These are phyloP conservation scores for Myotis brandtii DNA, from an alignment of 2,113 vertebrate genomes.

Conservation along the genomic window DNA sequence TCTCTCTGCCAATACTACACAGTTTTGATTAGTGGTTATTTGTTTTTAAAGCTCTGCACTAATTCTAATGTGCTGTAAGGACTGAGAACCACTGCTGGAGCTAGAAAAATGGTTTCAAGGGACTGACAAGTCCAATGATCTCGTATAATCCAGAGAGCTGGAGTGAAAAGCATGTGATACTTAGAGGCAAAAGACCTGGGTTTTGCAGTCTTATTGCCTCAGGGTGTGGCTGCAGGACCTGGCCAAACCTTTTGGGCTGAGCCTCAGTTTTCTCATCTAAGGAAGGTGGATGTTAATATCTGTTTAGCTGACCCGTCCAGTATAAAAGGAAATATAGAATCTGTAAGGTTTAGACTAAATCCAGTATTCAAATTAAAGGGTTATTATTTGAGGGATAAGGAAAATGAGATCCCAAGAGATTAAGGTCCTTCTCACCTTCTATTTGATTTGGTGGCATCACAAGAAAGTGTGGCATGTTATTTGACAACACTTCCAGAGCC, in stretches of 20 bases:
- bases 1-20: not conserved
- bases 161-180: not conserved
- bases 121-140: not conserved
- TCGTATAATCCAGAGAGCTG: not conserved
- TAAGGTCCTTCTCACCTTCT: slow-evolving; percentile 6
- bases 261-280: not conserved
- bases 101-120: not conserved
- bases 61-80: not conserved
- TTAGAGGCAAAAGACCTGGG: not conserved
- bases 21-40: not conserved
- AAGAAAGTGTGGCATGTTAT: slow-evolving; percentile 4
- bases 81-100: not conserved
- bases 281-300: not conserved
- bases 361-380: slow-evolving; percentile 7
- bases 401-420: not conserved
- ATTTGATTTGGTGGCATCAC: not conserved
- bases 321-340: not conserved
- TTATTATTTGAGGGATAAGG: slow-evolving; percentile 1
- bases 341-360: not conserved
- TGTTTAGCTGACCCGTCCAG: not conserved
- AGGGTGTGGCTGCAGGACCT: not conserved
- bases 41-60: not conserved
- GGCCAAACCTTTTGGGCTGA: not conserved
- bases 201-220: not conserved
- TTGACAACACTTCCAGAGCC: not conserved